Evolutionary conservation across 2,888 invertebrate genomes (phyloP).

Genomic region (Chymomyza caudatula): DNA sequence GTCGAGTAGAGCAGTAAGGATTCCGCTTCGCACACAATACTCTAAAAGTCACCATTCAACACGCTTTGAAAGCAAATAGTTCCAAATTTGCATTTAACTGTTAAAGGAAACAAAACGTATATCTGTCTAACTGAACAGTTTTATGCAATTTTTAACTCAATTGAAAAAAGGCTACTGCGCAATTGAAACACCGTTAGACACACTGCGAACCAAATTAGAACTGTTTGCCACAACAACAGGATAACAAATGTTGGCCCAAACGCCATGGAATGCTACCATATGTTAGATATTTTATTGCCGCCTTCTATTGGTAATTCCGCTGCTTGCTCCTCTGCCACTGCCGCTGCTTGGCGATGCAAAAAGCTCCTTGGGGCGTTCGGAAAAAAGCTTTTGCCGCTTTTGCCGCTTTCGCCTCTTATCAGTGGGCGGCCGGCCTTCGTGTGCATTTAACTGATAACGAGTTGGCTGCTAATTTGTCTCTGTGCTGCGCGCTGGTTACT

Average conservation of each 20-base stretch:
- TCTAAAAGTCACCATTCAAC: not conserved
- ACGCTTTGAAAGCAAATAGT: no score
- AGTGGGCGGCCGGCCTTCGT: conserved; percentile 34
- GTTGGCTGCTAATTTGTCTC: not conserved
- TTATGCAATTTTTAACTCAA: not conserved
- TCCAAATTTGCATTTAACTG: not conserved
- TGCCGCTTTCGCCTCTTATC: conserved; percentile 53
- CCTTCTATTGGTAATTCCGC: not conserved
- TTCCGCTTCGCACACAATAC: not conserved
- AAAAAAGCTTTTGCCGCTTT: not conserved
- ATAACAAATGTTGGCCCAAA: conserved; percentile 57
- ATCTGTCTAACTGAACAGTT: no score
- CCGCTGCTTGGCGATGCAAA: conserved; percentile 4
- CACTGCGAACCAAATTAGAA: conserved; percentile 23
- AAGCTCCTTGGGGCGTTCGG: conserved; percentile 35
- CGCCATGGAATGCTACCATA: conserved; percentile 57
- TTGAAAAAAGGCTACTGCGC: not conserved
- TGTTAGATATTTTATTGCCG: conserved; percentile 47
- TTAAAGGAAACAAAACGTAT: no score
- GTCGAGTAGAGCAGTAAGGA: not conserved
- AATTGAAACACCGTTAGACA: not conserved
- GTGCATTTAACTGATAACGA: not conserved
- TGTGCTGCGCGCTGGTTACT: not conserved
- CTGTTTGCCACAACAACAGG: conserved; percentile 65
- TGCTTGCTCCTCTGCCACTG: conserved; percentile 22